phyloP scores from a whole-genome alignment of 2,113 vertebrate species.

The Spilogale gracilis region DNA sequence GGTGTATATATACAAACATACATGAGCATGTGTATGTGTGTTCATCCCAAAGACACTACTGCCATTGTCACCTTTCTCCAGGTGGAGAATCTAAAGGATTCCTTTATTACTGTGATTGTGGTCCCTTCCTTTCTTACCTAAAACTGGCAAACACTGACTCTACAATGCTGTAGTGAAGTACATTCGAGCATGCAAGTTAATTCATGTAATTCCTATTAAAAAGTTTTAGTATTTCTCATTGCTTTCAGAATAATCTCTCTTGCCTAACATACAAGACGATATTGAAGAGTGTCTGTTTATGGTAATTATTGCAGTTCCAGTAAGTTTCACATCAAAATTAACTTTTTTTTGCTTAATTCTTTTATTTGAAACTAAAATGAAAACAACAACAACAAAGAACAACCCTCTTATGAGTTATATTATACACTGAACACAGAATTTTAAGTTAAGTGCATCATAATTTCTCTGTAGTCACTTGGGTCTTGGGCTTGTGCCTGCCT shows the following conservation, averaged over 20 bases:
- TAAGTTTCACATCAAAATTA: background rate
- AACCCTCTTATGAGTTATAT: background rate
- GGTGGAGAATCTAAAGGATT: too few relatives aligned
- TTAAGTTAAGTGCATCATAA: background rate
- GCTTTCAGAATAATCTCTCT: background rate
- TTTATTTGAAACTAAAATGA: background rate
- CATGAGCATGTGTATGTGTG: background rate
- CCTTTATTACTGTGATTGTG: background rate
- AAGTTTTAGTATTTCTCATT: background rate
- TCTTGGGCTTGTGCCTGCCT: background rate
- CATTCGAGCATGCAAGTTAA: background rate
- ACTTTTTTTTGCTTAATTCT: background rate
- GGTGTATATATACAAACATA: too few relatives aligned
- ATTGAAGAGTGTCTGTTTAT: background rate
- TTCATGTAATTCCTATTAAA: background rate
- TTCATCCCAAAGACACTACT: background rate
- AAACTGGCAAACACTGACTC: background rate
- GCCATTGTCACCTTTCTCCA: background rate
- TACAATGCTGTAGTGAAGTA: background rate
- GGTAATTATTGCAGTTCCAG: background rate
- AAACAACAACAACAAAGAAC: background rate
- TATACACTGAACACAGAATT: background rate
- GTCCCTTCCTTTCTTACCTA: background rate
- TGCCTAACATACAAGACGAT: background rate
- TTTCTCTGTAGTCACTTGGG: background rate